Conservation (phyloP, 2,888 invertebrate genomes). For the Drosophila nr. perissopoda region DNA sequence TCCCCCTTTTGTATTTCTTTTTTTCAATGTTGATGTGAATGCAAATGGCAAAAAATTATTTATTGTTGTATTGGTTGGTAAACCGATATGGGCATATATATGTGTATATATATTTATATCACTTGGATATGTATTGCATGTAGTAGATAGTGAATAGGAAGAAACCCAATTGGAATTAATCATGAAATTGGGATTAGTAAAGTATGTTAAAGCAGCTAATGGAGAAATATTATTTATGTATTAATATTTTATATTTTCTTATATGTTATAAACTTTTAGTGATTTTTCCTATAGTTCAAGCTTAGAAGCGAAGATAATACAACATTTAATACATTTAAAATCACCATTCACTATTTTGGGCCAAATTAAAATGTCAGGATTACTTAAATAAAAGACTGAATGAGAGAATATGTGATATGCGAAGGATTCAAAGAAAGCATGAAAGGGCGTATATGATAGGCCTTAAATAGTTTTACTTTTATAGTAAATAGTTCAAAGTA, state of each 20-base stretch:
- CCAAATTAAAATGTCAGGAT: too few relatives aligned
- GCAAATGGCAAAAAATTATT: slow-evolving; percentile 39
- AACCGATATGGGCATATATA: background rate
- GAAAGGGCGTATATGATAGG: background rate
- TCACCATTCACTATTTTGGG: too few relatives aligned
- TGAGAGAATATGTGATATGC: background rate
- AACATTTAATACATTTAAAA: background rate
- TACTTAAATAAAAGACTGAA: too few relatives aligned
- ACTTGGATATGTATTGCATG: slow-evolving; percentile 20
- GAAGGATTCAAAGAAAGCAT: background rate
- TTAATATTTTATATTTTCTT: background rate
- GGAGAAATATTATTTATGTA: background rate
- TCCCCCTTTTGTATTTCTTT: background rate
- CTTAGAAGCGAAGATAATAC: background rate
- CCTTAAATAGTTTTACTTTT: background rate
- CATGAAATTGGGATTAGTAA: background rate
- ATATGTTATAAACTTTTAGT: background rate
- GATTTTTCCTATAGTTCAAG: background rate
- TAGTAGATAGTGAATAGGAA: slow-evolving; percentile 26
- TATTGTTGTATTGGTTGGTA: background rate
- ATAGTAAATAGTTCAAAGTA: background rate
- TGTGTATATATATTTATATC: slow-evolving; percentile 9
- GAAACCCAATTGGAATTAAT: slow-evolving; percentile 7
- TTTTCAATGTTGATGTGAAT: slow-evolving; percentile 22
- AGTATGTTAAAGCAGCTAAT: background rate